Evolutionary conservation across 2,797 vertebrate species (phyloP).

Genomic region (Aythya fuligula): DNA sequence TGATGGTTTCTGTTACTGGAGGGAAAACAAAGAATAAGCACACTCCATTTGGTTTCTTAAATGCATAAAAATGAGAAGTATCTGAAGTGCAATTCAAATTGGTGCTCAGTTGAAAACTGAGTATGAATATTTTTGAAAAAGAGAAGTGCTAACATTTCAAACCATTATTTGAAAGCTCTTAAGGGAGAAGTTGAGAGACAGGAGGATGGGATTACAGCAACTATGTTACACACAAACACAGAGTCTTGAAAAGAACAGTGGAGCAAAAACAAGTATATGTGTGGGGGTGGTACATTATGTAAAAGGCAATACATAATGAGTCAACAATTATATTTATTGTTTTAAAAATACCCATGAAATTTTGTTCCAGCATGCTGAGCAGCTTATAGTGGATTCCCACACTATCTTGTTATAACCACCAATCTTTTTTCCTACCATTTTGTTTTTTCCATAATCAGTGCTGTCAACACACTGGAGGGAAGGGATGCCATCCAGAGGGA

Average conservation of each 20-base stretch:
- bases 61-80: neutral
- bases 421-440: neutral
- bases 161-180: neutral
- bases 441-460: neutral
- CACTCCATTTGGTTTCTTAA: neutral
- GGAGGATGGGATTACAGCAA: neutral
- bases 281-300: neutral
- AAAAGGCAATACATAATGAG: conserved; percentile 24
- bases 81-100: neutral
- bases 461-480: no score
- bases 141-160: neutral
- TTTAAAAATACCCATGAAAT: neutral
- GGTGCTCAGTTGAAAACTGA: neutral
- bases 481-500: no score
- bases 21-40: neutral
- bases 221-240: neutral
- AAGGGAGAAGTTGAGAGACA: neutral
- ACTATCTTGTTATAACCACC: neutral
- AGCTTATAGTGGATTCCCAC: neutral
- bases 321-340: conserved; percentile 15
- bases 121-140: neutral
- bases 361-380: neutral
- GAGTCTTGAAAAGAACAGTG: neutral
- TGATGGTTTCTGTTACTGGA: neutral
- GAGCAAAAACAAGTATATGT: neutral